Conservation (phyloP, 1,140 invertebrate species). For the silkworm (Bombyx mori) region DNA sequence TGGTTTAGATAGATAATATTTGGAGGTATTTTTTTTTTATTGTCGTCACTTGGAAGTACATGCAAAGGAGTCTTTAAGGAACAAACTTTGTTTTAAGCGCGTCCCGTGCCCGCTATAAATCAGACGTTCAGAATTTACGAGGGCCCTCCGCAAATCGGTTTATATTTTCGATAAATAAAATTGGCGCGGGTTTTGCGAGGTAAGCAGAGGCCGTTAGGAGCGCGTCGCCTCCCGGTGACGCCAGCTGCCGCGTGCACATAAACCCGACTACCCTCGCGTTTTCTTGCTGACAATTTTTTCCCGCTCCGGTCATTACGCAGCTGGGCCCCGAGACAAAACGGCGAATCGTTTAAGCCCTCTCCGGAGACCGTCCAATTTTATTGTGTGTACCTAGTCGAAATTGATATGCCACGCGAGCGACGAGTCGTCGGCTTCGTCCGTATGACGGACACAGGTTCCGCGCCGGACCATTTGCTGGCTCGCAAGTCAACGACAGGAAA, state of each 20-base stretch:
- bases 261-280: slow-evolving; percentile 66
- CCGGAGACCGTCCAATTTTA: slow-evolving; percentile 68
- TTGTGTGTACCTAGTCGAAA: slow-evolving; percentile 68
- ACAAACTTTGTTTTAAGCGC: slow-evolving; percentile 52
- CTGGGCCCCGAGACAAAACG: slow-evolving; percentile 69
- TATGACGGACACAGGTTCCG: slow-evolving; percentile 33
- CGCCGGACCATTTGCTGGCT: slow-evolving; percentile 28
- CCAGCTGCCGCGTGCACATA: slow-evolving; percentile 64
- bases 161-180: slow-evolving; percentile 72
- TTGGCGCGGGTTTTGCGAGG: slow-evolving; percentile 69
- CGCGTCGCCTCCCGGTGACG: slow-evolving; percentile 40
- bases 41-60: slow-evolving; percentile 11
- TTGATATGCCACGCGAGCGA: slow-evolving; percentile 64
- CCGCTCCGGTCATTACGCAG: slow-evolving; percentile 66
- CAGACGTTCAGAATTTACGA: slow-evolving; percentile 60
- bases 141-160: slow-evolving; percentile 65
- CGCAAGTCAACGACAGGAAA: slow-evolving; percentile 10
- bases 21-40: no score
- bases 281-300: slow-evolving; percentile 72
- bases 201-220: slow-evolving; percentile 68
- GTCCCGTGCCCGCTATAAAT: slow-evolving; percentile 62
- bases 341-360: slow-evolving; percentile 70
- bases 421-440: slow-evolving; percentile 30
- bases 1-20: no score
- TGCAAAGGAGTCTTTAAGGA: slow-evolving; percentile 42